Conservation (phyloP, 1,140 invertebrate species). For the Dendrolimus kikuchii region DNA sequence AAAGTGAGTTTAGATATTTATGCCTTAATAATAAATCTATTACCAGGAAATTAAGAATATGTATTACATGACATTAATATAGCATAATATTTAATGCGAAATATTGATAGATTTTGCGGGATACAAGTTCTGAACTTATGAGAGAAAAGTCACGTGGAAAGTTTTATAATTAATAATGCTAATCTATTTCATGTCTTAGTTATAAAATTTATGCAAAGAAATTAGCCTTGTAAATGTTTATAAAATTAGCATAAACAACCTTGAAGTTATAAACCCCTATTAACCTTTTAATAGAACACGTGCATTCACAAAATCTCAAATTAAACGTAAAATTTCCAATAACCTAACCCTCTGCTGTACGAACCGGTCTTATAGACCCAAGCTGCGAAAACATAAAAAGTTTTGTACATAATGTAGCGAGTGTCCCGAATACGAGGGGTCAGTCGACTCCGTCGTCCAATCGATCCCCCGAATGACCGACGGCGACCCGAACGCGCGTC, state of each 20-base stretch:
- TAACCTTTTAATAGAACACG: slow-evolving; percentile 34
- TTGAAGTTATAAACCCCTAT: slow-evolving; percentile 3
- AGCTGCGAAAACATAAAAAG: slow-evolving; percentile 65
- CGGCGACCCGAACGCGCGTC: slow-evolving; percentile 49
- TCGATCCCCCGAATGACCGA: slow-evolving; percentile 42
- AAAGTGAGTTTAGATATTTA: no score
- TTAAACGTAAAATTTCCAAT: slow-evolving; percentile 66
- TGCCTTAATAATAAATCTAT: no score
- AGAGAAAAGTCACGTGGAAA: no score
- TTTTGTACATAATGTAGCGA: slow-evolving; percentile 57
- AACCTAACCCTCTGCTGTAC: slow-evolving; percentile 19
- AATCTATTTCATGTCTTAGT: background rate
- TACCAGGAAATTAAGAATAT: no score
- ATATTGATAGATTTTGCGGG: no score
- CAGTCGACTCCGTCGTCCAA: slow-evolving; percentile 27
- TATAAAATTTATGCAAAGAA: background rate
- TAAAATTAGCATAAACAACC: background rate
- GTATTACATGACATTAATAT: no score
- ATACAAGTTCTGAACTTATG: no score
- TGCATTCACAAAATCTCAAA: slow-evolving; percentile 53
- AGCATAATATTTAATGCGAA: no score
- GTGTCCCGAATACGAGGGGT: slow-evolving; percentile 39
- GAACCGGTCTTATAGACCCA: slow-evolving; percentile 41
- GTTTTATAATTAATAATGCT: no score
- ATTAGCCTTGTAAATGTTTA: background rate